Percentiles rank a stretch among this genome's conserved stretches.
phyloP scores from a whole-genome alignment of 2,113 vertebrate species.

The Ahaetulla prasina region DNA sequence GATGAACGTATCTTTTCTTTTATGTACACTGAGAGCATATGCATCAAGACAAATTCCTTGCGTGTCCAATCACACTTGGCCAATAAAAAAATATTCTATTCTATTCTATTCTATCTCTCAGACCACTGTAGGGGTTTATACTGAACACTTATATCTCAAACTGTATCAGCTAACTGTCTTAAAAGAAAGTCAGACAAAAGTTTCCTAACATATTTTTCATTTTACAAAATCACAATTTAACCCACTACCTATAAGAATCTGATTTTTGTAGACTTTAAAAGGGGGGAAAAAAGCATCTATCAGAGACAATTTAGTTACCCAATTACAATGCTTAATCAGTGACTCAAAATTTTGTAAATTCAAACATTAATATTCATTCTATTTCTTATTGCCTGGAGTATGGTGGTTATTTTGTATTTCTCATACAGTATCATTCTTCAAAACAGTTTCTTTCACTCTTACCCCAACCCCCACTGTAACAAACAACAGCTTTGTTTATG shows the following conservation, averaged over 20 bases:
- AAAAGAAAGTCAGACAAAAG: neutral
- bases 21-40: too few species aligned
- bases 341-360: neutral
- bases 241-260: neutral
- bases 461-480: neutral
- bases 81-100: too few species aligned
- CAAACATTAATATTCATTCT: neutral
- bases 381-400: neutral
- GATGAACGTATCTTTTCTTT: too few species aligned
- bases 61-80: too few species aligned
- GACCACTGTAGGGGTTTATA: neutral
- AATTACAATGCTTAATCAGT: neutral
- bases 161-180: neutral
- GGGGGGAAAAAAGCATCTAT: neutral
- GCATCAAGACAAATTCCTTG: too few species aligned
- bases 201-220: neutral
- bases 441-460: neutral
- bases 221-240: neutral
- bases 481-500: conserved; percentile 12
- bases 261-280: neutral
- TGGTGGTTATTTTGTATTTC: neutral
- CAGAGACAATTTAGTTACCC: neutral
- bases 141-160: neutral
- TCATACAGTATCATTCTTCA: neutral
- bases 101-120: too few species aligned